Base-by-base conservation (phyloP, 2,113 vertebrate genomes). In the Chaetura pelagica region DNA sequence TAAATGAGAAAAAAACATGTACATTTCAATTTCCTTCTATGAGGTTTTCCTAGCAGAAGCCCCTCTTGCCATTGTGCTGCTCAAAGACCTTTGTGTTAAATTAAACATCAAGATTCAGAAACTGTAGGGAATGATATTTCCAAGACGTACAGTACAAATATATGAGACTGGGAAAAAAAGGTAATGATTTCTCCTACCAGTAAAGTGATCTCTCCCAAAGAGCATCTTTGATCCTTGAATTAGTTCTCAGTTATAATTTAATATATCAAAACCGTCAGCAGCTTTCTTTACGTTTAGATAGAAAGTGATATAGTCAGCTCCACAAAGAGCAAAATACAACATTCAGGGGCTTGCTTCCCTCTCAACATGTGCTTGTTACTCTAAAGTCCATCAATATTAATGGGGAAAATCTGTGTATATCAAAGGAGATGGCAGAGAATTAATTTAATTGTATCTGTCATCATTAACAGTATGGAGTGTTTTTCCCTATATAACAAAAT, bases 41-140 rank as follows among this genome's bases (percentile, higher is more conserved):
- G 83, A 95, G 48, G 79, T 93, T 96, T 96, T 84, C 91, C 86
- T 85, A 96, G 77, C 59, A 97, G 97, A 95, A 94, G 59, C 7
- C 95, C 94, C 91, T 21, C 96, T 95, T 95, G 96, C 95, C 78
- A 84, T 62, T 95, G 96, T 97, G 97, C 84, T 95, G 95, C 97
- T 98, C 97, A 98, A 97, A 98, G 97, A 97, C 90, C 91, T 97
- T 85, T 94, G 90, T 87, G 87, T 97, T 98, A 97, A 98, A 98
- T 98, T 98, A 98, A 98, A 98, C 97, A 98, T 98, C 97, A 98
- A 97, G 96, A 98, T 97, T 95, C 95, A 87, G 94, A 92, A 97
- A 97, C 95, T 87, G 95, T 89, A 94, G 90, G 96, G 96, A 97
- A 96, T 96, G 92, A 90, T 97, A 90, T 97, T 97, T 97, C 96